phyloP scores from a whole-genome alignment of 2,797 vertebrate genomes.

The Acipenser oxyrinchus region DNA sequence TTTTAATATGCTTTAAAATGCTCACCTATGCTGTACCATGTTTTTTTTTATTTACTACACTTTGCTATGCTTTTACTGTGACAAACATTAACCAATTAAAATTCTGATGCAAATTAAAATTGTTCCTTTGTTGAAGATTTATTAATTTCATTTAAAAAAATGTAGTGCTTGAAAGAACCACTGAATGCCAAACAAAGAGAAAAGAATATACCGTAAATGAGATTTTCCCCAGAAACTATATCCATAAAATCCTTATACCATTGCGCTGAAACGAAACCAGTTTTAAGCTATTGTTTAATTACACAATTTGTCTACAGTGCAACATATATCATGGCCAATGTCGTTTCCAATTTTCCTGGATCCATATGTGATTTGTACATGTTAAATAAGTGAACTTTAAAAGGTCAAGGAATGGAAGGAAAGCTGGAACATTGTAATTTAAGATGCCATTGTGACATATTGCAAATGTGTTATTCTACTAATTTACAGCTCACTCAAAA shows the following conservation, averaged over 20 bases:
- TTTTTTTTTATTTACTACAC: too few species aligned
- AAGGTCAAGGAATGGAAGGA: constrained; percentile 58
- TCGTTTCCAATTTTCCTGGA: constrained; percentile 55
- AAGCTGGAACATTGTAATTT: constrained; percentile 48
- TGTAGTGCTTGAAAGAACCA: too few species aligned
- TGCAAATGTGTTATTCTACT: constrained; percentile 44
- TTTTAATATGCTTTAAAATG: too few species aligned
- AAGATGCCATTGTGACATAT: constrained; percentile 27
- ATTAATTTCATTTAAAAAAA: too few species aligned
- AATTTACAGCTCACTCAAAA: constrained; percentile 72
- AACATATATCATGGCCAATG: constrained; percentile 69
- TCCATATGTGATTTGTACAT: constrained; percentile 59
- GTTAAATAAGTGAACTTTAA: constrained; percentile 69
- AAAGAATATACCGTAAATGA: too few species aligned
- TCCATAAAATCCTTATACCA: constrained; percentile 21
- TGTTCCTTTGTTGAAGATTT: too few species aligned
- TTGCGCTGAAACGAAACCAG: constrained; percentile 47
- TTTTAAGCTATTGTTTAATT: constrained; percentile 58
- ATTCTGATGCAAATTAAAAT: too few species aligned
- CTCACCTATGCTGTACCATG: too few species aligned
- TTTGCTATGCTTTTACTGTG: too few species aligned
- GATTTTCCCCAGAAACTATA: too few species aligned
- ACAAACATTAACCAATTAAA: too few species aligned
- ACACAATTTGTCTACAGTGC: constrained; percentile 57
- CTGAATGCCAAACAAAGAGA: too few species aligned